Evolutionary conservation across 23 tunicate species (phyloP).

Genomic region (Pegea sp.): DNA sequence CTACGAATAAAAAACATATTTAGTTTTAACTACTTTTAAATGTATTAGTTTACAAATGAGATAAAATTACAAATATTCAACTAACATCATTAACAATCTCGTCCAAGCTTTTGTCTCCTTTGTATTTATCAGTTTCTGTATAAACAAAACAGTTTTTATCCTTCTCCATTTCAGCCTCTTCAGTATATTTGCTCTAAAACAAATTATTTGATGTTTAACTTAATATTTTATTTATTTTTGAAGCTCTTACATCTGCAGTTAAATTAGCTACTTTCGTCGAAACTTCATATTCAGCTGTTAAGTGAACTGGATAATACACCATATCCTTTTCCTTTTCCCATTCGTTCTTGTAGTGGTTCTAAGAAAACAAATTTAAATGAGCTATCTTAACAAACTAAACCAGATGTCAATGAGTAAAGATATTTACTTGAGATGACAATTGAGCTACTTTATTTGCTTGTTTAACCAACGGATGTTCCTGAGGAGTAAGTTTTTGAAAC

Average conservation of each 20-base stretch:
- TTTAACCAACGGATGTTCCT: slow-evolving; percentile 50
- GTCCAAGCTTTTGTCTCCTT: slow-evolving; percentile 29
- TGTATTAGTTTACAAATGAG: too few species aligned
- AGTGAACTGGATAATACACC: slow-evolving; percentile 82
- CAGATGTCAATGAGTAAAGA: background rate
- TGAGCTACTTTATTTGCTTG: slow-evolving; percentile 49
- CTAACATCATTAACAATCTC: slow-evolving; percentile 38
- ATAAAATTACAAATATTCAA: too few species aligned
- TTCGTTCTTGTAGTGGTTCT: slow-evolving; percentile 78
- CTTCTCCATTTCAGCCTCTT: slow-evolving; percentile 13
- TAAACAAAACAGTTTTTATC: slow-evolving; percentile 32
- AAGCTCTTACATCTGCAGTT: background rate
- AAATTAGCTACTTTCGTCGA: slow-evolving; percentile 25
- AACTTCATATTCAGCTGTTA: slow-evolving; percentile 92
- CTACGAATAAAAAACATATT: background rate
- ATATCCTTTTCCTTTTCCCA: slow-evolving; percentile 58
- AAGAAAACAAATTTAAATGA: background rate
- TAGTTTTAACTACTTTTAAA: background rate
- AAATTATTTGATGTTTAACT: background rate
- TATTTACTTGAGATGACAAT: slow-evolving; percentile 20
- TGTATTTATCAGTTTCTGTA: slow-evolving; percentile 69
- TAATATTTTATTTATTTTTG: background rate
- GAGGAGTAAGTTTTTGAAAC: slow-evolving; percentile 50
- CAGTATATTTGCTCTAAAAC: slow-evolving; percentile 30
- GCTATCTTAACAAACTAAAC: background rate